Percentiles rank a stretch among this genome's conserved stretches.
Conservation (phyloP, 2,888 invertebrate species). For the Netelia fuscicornis region DNA sequence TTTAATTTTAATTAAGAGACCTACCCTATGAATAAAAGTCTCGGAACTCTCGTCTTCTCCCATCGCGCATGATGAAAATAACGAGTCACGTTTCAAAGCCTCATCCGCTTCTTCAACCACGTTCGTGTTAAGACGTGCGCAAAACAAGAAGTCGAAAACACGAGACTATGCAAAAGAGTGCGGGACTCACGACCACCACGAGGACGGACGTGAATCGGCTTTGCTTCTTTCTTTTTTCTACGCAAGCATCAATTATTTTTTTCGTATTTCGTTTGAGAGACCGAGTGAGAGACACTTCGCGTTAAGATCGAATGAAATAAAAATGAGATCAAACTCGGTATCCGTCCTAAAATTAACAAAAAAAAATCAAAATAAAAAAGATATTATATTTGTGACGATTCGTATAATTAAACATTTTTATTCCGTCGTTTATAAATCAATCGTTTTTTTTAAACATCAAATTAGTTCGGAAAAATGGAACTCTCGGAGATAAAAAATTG, state of each 20-base stretch:
- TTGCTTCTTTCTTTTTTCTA: background rate
- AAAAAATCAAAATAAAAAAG: too few relatives aligned
- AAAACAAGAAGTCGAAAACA: constrained; percentile 26
- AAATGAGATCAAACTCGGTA: too few relatives aligned
- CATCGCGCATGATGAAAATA: constrained; percentile 35
- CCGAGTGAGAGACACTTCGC: too few relatives aligned
- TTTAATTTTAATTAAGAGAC: constrained; percentile 62
- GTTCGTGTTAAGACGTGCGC: constrained; percentile 15
- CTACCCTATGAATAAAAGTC: constrained; percentile 15
- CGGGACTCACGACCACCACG: background rate
- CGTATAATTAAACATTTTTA: too few relatives aligned
- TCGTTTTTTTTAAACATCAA: too few relatives aligned
- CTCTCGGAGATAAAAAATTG: background rate
- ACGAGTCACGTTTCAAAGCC: constrained; percentile 52
- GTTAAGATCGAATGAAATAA: too few relatives aligned
- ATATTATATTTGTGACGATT: too few relatives aligned
- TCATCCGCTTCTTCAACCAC: constrained; percentile 18
- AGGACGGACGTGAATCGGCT: background rate
- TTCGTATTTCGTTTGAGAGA: too few relatives aligned
- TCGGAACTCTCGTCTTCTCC: constrained; percentile 8
- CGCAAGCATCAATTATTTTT: too few relatives aligned
- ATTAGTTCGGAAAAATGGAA: too few relatives aligned
- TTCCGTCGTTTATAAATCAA: too few relatives aligned
- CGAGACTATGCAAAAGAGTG: background rate
- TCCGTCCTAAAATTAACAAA: too few relatives aligned